These are phyloP conservation scores for Polydrusus pterygomalis DNA, from an alignment of 2,888 invertebrate genomes.

Conservation along the genomic window DNA sequence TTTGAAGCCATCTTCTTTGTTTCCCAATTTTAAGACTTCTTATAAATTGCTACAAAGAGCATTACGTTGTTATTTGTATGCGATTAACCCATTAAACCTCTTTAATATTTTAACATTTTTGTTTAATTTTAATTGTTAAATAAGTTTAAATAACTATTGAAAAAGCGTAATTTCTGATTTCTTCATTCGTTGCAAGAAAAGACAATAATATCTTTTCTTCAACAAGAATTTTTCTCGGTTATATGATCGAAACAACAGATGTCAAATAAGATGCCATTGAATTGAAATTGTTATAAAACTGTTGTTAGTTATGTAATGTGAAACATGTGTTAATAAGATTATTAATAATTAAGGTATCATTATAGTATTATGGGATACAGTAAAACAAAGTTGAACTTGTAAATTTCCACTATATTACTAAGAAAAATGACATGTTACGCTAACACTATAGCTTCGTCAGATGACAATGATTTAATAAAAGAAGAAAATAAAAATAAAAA, in stretches of 20 bases:
- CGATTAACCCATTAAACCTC: not conserved
- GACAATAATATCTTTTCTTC: not conserved
- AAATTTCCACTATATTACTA: too few relatives aligned
- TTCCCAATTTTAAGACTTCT: too few relatives aligned
- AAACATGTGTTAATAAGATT: constrained; percentile 8
- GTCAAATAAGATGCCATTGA: constrained; percentile 11
- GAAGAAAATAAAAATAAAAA: too few relatives aligned
- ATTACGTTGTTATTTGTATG: not conserved
- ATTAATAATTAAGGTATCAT: not conserved
- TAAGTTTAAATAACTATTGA: not conserved
- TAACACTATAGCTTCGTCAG: too few relatives aligned
- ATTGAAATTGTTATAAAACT: constrained; percentile 1
- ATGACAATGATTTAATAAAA: too few relatives aligned
- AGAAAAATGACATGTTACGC: too few relatives aligned
- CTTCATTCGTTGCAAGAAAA: not conserved
- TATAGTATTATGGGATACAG: too few relatives aligned
- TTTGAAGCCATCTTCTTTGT: too few relatives aligned
- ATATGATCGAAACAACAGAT: constrained; percentile 28
- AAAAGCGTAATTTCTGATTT: not conserved
- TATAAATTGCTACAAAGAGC: too few relatives aligned
- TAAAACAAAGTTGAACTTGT: too few relatives aligned
- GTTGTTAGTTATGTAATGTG: not conserved
- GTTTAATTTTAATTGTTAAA: not conserved
- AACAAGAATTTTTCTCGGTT: not conserved
- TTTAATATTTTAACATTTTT: not conserved